Conservation (phyloP, 1,140 invertebrate genomes). For the fruit fly (Drosophila melanogaster) region DNA sequence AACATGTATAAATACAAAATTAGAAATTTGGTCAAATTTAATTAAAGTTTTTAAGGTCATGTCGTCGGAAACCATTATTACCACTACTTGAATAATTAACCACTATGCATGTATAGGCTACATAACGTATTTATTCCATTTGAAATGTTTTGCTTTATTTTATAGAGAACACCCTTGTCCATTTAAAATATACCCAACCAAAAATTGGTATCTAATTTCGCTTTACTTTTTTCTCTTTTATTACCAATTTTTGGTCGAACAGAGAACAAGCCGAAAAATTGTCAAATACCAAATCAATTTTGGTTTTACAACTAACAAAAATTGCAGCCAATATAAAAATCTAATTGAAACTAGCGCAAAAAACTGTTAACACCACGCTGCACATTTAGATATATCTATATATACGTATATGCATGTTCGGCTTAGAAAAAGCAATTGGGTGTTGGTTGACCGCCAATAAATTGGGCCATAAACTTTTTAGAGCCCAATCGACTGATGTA, state of each 20-base stretch:
- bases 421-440: conserved; percentile 50
- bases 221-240: conserved; percentile 9
- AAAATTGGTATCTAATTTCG: conserved; percentile 4
- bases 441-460: conserved; percentile 28
- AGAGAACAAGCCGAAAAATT: conserved; percentile 12
- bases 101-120: background rate
- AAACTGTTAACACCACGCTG: conserved; percentile 9
- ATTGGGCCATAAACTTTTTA: conserved; percentile 54
- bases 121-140: too few species aligned
- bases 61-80: background rate
- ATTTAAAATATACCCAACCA: background rate
- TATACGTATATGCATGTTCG: conserved; percentile 10
- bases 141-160: background rate
- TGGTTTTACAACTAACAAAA: conserved; percentile 46
- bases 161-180: background rate
- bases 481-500: conserved; percentile 26
- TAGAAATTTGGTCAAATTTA: background rate
- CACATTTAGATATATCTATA: conserved; percentile 2
- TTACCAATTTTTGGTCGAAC: conserved; percentile 16
- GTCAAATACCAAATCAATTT: conserved; percentile 44
- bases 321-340: conserved; percentile 39
- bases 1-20: background rate
- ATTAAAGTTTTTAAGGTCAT: background rate
- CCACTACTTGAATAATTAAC: background rate
- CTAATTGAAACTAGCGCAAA: conserved; percentile 45